Conservation (phyloP, 2,888 invertebrate species). For the Conistra vaccinii region DNA sequence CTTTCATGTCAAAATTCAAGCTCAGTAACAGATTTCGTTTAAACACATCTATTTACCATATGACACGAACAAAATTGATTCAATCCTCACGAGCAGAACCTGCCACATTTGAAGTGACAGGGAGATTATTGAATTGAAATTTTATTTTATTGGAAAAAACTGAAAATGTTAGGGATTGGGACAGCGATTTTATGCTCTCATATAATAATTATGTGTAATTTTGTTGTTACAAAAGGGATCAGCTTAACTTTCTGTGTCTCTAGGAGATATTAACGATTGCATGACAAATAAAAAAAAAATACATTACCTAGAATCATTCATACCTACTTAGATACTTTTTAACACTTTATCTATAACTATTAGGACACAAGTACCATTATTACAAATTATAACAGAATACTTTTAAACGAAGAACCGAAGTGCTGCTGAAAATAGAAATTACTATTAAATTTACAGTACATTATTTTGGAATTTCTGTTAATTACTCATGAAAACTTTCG, state of each 20-base stretch:
- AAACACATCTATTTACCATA: conserved; percentile 55
- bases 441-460: no score
- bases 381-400: not conserved
- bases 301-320: no score
- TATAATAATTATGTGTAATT: conserved; percentile 1
- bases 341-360: not conserved
- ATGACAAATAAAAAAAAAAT: no score
- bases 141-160: conserved; percentile 28
- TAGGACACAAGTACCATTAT: not conserved
- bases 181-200: not conserved
- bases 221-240: not conserved
- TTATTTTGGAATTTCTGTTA: no score
- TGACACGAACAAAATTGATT: conserved; percentile 61
- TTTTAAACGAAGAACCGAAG: not conserved
- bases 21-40: conserved; percentile 28
- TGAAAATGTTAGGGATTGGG: not conserved
- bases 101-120: conserved; percentile 39
- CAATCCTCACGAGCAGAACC: conserved; percentile 22
- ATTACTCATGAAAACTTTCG: no score
- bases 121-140: conserved; percentile 38
- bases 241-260: not conserved
- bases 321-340: no score
- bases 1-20: not conserved
- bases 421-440: no score
- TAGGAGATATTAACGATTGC: not conserved